These are phyloP conservation scores for Hippocampus guttulatus DNA, from an alignment of 2,113 vertebrate species.

Conservation along the genomic window DNA sequence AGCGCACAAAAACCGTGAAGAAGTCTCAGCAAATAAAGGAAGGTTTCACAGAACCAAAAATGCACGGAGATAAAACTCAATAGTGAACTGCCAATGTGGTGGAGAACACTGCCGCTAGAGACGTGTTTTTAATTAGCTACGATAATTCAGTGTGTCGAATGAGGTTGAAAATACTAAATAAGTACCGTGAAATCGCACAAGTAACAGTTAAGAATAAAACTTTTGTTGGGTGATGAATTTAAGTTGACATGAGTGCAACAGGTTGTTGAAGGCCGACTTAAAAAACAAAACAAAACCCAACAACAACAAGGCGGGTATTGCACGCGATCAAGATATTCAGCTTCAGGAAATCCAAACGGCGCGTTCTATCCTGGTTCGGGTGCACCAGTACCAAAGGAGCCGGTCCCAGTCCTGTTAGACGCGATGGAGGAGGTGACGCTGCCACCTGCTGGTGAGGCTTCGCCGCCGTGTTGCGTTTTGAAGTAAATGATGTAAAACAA, in stretches of 20 bases:
- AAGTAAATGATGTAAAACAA: slow-evolving; percentile 92
- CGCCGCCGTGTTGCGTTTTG: slow-evolving; percentile 74
- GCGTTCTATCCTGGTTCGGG: slow-evolving; percentile 4
- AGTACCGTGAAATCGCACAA: neutral
- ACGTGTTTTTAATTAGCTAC: neutral
- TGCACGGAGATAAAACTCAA: too few species aligned
- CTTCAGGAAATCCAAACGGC: neutral
- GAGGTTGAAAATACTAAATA: neutral
- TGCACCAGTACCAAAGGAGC: neutral
- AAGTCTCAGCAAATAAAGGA: neutral
- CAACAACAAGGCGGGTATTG: slow-evolving; percentile 1
- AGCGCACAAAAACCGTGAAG: neutral
- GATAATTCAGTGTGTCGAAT: neutral
- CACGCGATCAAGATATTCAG: slow-evolving; percentile 5
- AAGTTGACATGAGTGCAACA: neutral
- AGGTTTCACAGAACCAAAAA: neutral
- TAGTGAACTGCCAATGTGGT: neutral
- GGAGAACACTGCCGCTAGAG: neutral
- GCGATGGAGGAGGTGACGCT: slow-evolving; percentile 10
- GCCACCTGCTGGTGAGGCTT: slow-evolving; percentile 22
- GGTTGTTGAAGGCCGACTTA: neutral
- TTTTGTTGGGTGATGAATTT: slow-evolving; percentile 4
- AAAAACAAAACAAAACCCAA: neutral
- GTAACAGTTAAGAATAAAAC: neutral
- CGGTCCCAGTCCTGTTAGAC: slow-evolving; percentile 34